Conservation (phyloP, 2,113 vertebrate species). For the Albula glossodonta region DNA sequence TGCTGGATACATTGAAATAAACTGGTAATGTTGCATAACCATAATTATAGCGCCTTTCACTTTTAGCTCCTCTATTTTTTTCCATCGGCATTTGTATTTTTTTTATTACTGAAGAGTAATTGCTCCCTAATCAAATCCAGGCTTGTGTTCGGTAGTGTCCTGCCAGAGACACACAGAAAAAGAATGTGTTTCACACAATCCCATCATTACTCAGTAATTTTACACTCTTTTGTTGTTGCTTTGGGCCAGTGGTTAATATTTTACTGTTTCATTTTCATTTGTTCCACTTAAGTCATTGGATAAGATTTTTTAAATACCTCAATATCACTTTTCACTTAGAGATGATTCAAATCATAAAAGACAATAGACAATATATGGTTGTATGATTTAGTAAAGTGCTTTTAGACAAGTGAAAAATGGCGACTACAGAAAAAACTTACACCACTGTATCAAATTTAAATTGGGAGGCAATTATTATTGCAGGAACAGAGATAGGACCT, state of each 20-base stretch:
- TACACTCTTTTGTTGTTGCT: not conserved
- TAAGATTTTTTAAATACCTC: not conserved
- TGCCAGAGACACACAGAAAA: not conserved
- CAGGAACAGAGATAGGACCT: no score
- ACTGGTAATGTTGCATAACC: conserved; percentile 33
- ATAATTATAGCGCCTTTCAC: conserved; percentile 35
- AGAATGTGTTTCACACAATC: not conserved
- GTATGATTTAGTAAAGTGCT: no score
- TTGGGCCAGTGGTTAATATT: not conserved
- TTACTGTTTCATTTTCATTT: not conserved
- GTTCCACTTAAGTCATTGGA: conserved; percentile 3
- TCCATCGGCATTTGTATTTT: conserved; percentile 34
- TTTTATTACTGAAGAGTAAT: conserved; percentile 58
- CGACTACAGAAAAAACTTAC: no score
- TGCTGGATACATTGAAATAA: conserved; percentile 31
- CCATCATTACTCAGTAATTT: conserved; percentile 1
- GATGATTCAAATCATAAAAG: not conserved
- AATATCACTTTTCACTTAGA: not conserved
- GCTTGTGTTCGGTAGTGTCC: conserved; percentile 35
- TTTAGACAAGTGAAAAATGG: no score
- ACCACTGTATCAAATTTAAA: no score
- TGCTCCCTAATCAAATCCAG: conserved; percentile 65
- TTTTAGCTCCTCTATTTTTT: conserved; percentile 20
- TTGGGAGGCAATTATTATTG: no score
- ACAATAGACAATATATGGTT: not conserved